A percentile compares a stretch with the other conserved stretches of the same genome.
phyloP scores from a whole-genome alignment of 2,888 invertebrate species.

The Catocala sponsa region DNA sequence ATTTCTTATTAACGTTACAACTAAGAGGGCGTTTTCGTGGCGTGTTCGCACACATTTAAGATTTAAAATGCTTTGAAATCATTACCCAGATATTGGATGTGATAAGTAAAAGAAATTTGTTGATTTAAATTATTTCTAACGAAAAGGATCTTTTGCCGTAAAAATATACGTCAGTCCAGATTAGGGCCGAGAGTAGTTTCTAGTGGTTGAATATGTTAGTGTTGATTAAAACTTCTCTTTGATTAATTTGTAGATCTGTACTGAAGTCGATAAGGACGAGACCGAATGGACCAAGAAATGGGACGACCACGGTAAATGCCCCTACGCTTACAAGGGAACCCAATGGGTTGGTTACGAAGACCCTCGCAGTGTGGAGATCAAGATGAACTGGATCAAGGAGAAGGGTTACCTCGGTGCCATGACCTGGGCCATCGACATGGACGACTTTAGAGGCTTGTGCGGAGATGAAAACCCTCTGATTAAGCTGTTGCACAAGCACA shows the following conservation, averaged over 20 bases:
- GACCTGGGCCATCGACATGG: constrained; percentile 98
- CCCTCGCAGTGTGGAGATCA: constrained; percentile 93
- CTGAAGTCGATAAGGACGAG: constrained; percentile 90
- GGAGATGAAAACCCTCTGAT: constrained; percentile 93
- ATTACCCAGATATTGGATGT: too few relatives aligned
- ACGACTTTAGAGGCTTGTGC: constrained; percentile 95
- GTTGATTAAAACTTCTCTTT: neutral
- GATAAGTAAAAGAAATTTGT: too few relatives aligned
- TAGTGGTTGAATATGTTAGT: too few relatives aligned
- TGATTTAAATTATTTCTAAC: too few relatives aligned
- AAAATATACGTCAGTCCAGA: too few relatives aligned
- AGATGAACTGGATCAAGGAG: constrained; percentile 95
- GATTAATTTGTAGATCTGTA: constrained; percentile 90
- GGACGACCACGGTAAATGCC: constrained; percentile 94
- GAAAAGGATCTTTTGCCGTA: too few relatives aligned
- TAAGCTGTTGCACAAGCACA: constrained; percentile 91
- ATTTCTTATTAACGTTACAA: too few relatives aligned
- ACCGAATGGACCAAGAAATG: constrained; percentile 94
- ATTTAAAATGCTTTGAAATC: too few relatives aligned
- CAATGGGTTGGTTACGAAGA: constrained; percentile 98
- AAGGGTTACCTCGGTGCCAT: constrained; percentile 95
- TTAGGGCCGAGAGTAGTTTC: too few relatives aligned
- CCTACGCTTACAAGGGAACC: constrained; percentile 95
- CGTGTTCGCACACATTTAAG: too few relatives aligned
- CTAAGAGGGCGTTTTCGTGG: too few relatives aligned